A percentile compares a stretch with the other conserved stretches of the same genome.
These are phyloP conservation scores for Tholera decimalis DNA, from an alignment of 2,888 invertebrate genomes.

Conservation along the genomic window DNA sequence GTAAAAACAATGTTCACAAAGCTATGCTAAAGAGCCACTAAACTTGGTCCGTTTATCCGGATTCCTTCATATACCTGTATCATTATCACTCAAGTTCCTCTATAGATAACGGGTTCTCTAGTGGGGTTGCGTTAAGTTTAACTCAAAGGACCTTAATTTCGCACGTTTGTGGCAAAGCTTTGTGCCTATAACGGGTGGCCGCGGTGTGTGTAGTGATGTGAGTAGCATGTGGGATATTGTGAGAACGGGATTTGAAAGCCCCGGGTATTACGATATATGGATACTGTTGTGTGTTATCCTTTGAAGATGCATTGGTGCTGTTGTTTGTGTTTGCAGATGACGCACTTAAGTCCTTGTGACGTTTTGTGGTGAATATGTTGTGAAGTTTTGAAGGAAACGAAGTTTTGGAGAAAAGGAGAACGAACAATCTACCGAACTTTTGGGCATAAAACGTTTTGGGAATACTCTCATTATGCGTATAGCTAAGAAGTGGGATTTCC, in stretches of 20 bases:
- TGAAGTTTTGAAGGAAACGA: background rate
- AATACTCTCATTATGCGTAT: no score
- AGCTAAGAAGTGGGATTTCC: no score
- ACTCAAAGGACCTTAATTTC: slow-evolving; percentile 63
- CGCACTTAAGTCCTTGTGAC: slow-evolving; percentile 4
- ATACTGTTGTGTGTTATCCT: slow-evolving; percentile 17
- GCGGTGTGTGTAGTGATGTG: slow-evolving; percentile 44
- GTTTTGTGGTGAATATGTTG: background rate
- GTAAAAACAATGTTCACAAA: slow-evolving; percentile 10
- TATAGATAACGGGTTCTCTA: slow-evolving; percentile 39
- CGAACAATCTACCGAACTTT: no score
- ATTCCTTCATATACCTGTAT: slow-evolving; percentile 40
- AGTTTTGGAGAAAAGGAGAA: no score
- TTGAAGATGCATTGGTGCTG: slow-evolving; percentile 34
- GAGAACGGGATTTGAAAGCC: slow-evolving; percentile 43
- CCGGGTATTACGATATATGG: slow-evolving; percentile 22
- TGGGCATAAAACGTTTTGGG: no score
- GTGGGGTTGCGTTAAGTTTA: slow-evolving; percentile 60
- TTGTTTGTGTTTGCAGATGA: slow-evolving; percentile 31
- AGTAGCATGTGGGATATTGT: slow-evolving; percentile 25
- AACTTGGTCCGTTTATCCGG: slow-evolving; percentile 37
- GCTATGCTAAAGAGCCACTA: slow-evolving; percentile 3
- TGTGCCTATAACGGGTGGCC: slow-evolving; percentile 47
- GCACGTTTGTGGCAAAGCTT: slow-evolving; percentile 58
- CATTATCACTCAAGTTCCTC: slow-evolving; percentile 53